Evolutionary conservation across 2,797 vertebrate species (phyloP).

Genomic region (Sitta carolinensis): DNA sequence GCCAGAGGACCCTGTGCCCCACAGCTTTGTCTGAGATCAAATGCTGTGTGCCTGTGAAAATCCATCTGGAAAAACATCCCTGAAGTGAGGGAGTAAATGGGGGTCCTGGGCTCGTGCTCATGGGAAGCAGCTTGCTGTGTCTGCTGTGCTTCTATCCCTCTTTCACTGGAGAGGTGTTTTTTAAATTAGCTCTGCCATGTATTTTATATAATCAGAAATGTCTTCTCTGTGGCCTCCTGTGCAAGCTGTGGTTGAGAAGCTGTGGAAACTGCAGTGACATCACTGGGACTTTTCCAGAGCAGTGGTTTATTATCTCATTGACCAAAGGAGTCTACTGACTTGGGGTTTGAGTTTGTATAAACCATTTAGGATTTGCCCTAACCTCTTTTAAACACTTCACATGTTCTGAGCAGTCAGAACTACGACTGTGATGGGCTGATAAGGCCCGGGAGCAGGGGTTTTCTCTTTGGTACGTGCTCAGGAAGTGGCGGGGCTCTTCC

Average conservation of each 20-base stretch:
- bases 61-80: background rate
- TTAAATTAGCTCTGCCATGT: background rate
- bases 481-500: background rate
- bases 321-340: constrained; percentile 7
- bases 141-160: background rate
- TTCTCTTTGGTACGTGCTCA: background rate
- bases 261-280: constrained; percentile 27
- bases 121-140: background rate
- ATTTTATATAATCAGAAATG: background rate
- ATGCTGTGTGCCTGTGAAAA: background rate
- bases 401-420: background rate
- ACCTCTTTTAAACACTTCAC: background rate
- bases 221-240: background rate
- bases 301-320: constrained; percentile 53
- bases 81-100: background rate
- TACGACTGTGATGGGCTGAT: background rate
- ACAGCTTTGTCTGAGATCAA: background rate
- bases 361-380: background rate
- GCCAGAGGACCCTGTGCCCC: background rate
- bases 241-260: background rate
- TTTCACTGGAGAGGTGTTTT: background rate
- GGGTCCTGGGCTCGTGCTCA: background rate
- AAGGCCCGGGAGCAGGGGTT: background rate
- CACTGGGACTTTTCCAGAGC: constrained; percentile 15
- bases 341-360: background rate